Conservation (phyloP, 2,113 vertebrate genomes). For the Pantherophis guttatus region DNA sequence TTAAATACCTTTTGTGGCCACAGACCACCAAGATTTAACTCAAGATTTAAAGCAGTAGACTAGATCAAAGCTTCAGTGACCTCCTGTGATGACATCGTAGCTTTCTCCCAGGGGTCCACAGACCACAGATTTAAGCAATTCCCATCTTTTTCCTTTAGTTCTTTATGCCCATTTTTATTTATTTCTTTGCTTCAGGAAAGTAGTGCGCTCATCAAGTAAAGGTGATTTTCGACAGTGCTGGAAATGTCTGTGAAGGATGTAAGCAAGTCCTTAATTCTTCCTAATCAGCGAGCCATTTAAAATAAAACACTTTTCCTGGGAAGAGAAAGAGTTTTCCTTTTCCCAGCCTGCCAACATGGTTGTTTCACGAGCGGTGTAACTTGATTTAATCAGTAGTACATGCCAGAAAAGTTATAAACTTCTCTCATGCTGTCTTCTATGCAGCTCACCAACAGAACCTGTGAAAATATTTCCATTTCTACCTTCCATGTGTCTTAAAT, state of each 20-base stretch:
- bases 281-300: conserved; percentile 10
- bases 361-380: conserved; percentile 8
- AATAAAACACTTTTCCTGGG: neutral
- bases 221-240: neutral
- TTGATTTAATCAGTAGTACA: neutral
- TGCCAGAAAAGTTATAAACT: neutral
- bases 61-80: too few species aligned
- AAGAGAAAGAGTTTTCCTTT: fast-evolving
- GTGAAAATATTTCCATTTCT: conserved; percentile 22
- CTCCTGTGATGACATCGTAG: too few species aligned
- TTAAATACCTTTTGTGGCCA: neutral
- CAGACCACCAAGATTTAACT: too few species aligned
- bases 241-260: neutral
- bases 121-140: neutral
- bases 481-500: neutral
- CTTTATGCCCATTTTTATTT: neutral
- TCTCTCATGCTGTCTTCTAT: neutral
- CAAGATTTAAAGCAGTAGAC: too few species aligned
- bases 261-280: neutral
- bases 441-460: fast-evolving
- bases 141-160: neutral
- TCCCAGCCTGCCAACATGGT: neutral
- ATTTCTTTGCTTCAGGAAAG: neutral
- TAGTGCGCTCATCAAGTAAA: neutral
- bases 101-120: too few species aligned